A percentile compares a stretch with the other conserved stretches of the same genome.
Conservation (phyloP, 2,113 vertebrate genomes). For the Micromys minutus region DNA sequence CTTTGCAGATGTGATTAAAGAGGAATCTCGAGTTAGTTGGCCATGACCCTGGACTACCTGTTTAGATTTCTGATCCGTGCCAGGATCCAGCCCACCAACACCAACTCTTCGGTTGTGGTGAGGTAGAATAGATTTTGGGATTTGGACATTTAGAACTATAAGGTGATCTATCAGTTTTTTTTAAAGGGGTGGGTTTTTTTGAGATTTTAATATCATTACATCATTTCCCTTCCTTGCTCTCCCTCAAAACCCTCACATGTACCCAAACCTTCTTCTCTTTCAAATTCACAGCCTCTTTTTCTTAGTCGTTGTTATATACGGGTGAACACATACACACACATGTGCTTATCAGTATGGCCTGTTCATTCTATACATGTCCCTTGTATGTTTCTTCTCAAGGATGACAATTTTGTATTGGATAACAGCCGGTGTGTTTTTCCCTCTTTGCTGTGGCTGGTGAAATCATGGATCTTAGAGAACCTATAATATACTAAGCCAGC, state of each 20-base stretch:
- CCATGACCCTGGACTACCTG: background rate
- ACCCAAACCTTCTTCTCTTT: background rate
- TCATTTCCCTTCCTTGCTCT: background rate
- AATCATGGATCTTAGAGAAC: background rate
- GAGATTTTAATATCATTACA: background rate
- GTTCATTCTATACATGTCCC: background rate
- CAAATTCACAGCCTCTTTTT: background rate
- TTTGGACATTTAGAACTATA: background rate
- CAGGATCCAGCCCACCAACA: background rate
- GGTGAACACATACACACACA: too few relatives aligned
- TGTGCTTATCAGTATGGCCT: background rate
- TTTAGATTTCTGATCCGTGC: background rate
- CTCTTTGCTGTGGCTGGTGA: background rate
- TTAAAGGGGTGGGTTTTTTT: background rate
- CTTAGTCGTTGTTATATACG: background rate
- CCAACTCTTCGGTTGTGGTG: background rate
- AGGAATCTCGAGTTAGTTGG: background rate
- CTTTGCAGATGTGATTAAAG: background rate
- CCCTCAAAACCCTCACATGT: background rate
- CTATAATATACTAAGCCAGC: background rate
- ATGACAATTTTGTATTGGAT: background rate
- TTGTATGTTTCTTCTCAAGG: background rate
- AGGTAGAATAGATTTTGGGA: background rate
- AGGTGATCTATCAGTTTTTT: background rate
- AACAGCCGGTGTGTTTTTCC: background rate